Evolutionary conservation across 1,140 invertebrate species (phyloP).

Genomic region (Eciton burchellii): DNA sequence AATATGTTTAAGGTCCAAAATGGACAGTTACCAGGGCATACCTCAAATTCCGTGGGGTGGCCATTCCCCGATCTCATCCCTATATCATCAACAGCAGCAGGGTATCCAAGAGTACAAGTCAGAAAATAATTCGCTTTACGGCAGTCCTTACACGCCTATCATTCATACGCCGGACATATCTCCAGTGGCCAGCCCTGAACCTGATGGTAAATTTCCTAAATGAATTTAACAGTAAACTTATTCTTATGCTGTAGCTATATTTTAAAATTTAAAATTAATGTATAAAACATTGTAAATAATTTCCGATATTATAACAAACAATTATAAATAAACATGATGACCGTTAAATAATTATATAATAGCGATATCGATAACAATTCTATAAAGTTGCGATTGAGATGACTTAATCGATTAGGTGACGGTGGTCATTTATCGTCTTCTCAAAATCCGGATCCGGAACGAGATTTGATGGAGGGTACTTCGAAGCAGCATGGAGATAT

Average conservation of each 20-base stretch:
- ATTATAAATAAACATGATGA: too few relatives aligned
- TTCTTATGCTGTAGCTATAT: too few relatives aligned
- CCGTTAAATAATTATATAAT: too few relatives aligned
- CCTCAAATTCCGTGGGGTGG: conserved; percentile 84
- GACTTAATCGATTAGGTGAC: conserved; percentile 75
- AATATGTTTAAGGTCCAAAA: conserved; percentile 80
- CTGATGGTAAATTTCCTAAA: conserved; percentile 78
- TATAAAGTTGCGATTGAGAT: neutral
- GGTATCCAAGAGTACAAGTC: conserved; percentile 84
- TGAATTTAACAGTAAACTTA: too few relatives aligned
- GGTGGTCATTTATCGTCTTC: conserved; percentile 81
- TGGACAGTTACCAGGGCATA: conserved; percentile 84
- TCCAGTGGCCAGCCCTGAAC: conserved; percentile 84
- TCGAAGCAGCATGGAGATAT: conserved; percentile 82
- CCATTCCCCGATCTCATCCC: conserved; percentile 84
- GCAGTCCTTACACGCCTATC: conserved; percentile 85
- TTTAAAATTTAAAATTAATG: too few relatives aligned
- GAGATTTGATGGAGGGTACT: conserved; percentile 83
- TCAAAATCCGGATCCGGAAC: conserved; percentile 82
- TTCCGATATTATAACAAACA: too few relatives aligned
- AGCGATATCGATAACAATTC: too few relatives aligned
- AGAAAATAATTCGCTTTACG: conserved; percentile 85
- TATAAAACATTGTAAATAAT: too few relatives aligned
- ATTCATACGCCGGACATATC: conserved; percentile 84
- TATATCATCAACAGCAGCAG: conserved; percentile 84